Evolutionary conservation across 2,113 vertebrate species (phyloP).

Genomic region (Protobothrops flavoviridis): DNA sequence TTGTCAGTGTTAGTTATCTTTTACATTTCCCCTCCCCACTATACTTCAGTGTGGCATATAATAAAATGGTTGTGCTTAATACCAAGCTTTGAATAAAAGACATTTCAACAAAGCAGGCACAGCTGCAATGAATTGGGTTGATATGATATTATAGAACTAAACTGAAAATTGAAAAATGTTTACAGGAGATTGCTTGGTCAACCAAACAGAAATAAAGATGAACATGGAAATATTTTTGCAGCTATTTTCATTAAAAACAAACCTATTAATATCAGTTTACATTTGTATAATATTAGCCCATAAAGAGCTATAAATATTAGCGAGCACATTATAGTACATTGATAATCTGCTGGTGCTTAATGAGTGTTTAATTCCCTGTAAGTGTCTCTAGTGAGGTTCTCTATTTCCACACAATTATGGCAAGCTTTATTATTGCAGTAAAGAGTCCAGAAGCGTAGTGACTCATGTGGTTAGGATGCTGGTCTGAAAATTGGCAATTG

Average conservation of each 20-base stretch:
- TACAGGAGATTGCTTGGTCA: neutral
- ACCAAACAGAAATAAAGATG: slow-evolving; percentile 2
- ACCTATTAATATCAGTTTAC: slow-evolving; percentile 7
- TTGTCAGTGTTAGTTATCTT: neutral
- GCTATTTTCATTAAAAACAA: slow-evolving; percentile 24
- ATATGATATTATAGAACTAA: neutral
- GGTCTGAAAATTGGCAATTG: neutral
- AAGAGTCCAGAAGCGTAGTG: neutral
- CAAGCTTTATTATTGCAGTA: neutral
- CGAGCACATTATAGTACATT: neutral
- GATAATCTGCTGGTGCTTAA: slow-evolving; percentile 3
- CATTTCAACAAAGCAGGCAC: neutral
- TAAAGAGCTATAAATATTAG: slow-evolving; percentile 25
- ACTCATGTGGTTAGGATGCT: neutral
- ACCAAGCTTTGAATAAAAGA: neutral
- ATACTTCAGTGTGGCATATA: neutral
- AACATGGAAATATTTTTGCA: neutral
- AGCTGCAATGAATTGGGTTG: neutral
- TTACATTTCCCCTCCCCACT: neutral
- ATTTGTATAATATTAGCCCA: slow-evolving; percentile 7
- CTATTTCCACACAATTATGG: neutral
- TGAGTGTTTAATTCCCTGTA: slow-evolving; percentile 8
- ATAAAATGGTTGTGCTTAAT: slow-evolving; percentile 1
- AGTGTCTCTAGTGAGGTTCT: neutral
- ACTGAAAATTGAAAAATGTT: neutral